Percentiles rank a stretch among this genome's conserved stretches.
These are phyloP conservation scores for Brevimyrus niger DNA, from an alignment of 2,113 vertebrate species.

Conservation along the genomic window DNA sequence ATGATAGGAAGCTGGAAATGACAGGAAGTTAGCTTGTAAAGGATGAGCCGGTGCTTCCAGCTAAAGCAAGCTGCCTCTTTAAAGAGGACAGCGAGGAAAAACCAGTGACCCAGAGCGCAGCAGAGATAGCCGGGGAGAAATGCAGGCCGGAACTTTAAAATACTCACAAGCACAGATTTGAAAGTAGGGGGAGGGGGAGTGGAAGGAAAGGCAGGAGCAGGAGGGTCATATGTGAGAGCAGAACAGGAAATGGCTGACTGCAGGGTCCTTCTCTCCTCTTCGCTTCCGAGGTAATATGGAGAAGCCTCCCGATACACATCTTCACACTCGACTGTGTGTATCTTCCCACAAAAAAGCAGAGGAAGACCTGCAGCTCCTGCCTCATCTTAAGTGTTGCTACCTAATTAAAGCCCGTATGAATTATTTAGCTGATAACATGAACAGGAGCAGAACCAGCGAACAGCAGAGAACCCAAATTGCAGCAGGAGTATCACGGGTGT, in stretches of 20 bases:
- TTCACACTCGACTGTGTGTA: not conserved
- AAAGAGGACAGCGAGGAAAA: not conserved
- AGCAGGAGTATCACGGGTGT: not conserved
- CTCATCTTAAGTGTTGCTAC: not conserved
- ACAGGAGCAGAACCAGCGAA: not conserved
- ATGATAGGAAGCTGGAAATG: not conserved
- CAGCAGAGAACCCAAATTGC: not conserved
- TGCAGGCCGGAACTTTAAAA: not conserved
- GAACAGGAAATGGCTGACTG: not conserved
- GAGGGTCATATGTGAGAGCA: not conserved
- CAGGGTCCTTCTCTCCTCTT: not conserved
- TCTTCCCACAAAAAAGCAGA: not conserved
- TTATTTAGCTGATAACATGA: not conserved
- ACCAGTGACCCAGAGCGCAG: not conserved
- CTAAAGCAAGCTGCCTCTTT: not conserved
- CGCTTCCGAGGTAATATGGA: not conserved
- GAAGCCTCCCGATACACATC: not conserved
- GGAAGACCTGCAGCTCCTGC: not conserved
- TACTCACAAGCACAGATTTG: not conserved
- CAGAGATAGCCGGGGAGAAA: not conserved
- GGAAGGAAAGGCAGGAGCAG: not conserved
- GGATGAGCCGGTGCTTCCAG: not conserved
- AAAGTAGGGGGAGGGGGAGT: not conserved
- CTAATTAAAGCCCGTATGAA: not conserved
- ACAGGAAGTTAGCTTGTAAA: not conserved